These are phyloP conservation scores for Apostichopus parvimensis DNA, from an alignment of 35 echinoderm and acorn worm genomes.

Conservation along the genomic window DNA sequence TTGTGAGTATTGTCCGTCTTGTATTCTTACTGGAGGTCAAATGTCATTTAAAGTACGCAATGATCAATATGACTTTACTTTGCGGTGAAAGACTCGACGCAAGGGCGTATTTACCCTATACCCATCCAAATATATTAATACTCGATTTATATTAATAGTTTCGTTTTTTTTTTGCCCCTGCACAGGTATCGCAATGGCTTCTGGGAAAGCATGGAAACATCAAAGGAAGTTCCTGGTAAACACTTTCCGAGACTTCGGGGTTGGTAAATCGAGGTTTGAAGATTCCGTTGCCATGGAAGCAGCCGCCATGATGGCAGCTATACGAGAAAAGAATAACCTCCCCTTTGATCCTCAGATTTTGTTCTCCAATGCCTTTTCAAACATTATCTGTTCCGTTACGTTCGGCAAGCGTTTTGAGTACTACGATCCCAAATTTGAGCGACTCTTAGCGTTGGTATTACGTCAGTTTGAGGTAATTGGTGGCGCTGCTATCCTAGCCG, in stretches of 20 bases:
- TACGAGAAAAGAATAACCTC: not conserved
- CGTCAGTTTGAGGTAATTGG: constrained; percentile 29
- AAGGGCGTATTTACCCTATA: too few species aligned
- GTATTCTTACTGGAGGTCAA: too few species aligned
- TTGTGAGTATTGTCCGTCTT: too few species aligned
- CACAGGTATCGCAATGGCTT: constrained; percentile 43
- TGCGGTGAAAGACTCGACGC: too few species aligned
- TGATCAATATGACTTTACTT: too few species aligned
- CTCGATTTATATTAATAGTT: too few species aligned
- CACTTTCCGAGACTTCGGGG: constrained; percentile 52
- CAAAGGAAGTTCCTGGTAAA: constrained; percentile 47
- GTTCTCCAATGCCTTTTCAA: constrained; percentile 65
- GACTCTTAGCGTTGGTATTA: constrained; percentile 34
- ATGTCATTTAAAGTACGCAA: too few species aligned
- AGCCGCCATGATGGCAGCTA: constrained; percentile 10
- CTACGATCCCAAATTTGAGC: constrained; percentile 57
- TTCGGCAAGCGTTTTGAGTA: constrained; percentile 78
- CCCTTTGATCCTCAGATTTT: constrained; percentile 60
- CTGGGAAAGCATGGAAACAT: constrained; percentile 58
- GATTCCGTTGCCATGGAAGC: constrained; percentile 62
- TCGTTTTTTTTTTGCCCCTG: not conserved
- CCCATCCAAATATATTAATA: too few species aligned
- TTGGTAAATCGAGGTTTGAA: constrained; percentile 74
- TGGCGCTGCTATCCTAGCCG: constrained; percentile 1
- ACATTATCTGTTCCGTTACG: constrained; percentile 64